Evolutionary conservation across 1,140 invertebrate genomes (phyloP).

Genomic region (Catajapyx aquilonaris): DNA sequence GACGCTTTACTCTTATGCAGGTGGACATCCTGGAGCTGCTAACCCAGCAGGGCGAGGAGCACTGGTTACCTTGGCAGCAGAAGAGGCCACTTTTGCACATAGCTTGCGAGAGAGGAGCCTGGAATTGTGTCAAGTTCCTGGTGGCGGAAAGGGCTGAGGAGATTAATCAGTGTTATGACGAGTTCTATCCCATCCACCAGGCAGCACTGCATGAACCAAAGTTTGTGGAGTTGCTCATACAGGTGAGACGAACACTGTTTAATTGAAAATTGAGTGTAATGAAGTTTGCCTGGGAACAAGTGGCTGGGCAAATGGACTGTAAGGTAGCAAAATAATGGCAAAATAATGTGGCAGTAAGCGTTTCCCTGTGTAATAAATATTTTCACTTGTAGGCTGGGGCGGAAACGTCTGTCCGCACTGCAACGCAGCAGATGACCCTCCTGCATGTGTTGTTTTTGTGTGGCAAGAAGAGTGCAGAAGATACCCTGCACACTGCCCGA

Average conservation of each 20-base stretch:
- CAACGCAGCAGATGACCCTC: slow-evolving; percentile 49
- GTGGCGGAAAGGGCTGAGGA: slow-evolving; percentile 40
- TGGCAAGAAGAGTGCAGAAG: slow-evolving; percentile 41
- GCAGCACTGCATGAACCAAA: slow-evolving; percentile 41
- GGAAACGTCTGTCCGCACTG: slow-evolving; percentile 39
- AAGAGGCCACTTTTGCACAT: slow-evolving; percentile 37
- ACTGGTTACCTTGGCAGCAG: slow-evolving; percentile 35
- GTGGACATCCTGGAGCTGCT: slow-evolving; percentile 33
- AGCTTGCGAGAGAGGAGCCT: slow-evolving; percentile 43
- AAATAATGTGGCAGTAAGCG: too few species aligned
- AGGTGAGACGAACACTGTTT: too few species aligned
- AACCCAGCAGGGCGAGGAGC: slow-evolving; percentile 41
- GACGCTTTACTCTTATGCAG: slow-evolving; percentile 7
- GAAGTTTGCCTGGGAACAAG: too few species aligned
- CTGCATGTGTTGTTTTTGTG: slow-evolving; percentile 39
- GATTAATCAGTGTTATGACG: slow-evolving; percentile 49
- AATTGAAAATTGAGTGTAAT: too few species aligned
- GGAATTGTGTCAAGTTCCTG: slow-evolving; percentile 44
- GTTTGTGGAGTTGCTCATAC: slow-evolving; percentile 40
- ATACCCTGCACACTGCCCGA: slow-evolving; percentile 38
- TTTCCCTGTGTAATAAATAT: not conserved
- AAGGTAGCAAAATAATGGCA: too few species aligned
- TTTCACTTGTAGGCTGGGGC: slow-evolving; percentile 31
- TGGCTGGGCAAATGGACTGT: too few species aligned
- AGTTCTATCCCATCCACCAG: slow-evolving; percentile 53